Base-by-base conservation (phyloP, 2,797 vertebrate species). In the Catostomus latipinnis region DNA sequence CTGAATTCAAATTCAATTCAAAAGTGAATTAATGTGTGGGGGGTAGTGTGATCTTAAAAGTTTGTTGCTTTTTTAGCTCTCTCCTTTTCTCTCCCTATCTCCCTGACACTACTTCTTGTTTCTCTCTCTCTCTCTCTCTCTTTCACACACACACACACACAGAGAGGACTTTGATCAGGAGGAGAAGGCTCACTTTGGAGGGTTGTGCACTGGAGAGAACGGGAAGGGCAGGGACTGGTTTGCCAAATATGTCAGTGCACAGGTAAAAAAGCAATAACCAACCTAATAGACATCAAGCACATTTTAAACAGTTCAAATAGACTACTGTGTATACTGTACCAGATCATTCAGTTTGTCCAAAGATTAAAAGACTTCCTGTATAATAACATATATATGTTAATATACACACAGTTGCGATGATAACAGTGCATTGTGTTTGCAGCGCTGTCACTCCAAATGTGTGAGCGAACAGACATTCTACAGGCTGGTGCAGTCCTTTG, bases 371-470 rank as follows among this genome's bases (percentile, higher is more conserved):
- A 34, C 2, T 34, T 34, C 34, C 34, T 34, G 22, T 34, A 34
- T 34, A 34, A 34, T 34, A 34, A 34, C 9, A 12, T 46, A 72
- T 58, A 61, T 34, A 16, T 76, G 48, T 9, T 34, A 34, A 34
- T 34, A 63, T 82, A 56, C 1, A 60, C 1, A 45, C 83, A 9
- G 14, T 71, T 46, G 6, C 71, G 54, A 52, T 69, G 54, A 49
- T 69, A 60, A 62, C n/a, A 12, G 0, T 50, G 14, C 1, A 0
- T 71, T 79, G 34, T 72, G 61, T 79, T 79, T 58, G 4, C 95
- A 99, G 98, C 97, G 98, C 88, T 99, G 97, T 93, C 95, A 98
- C 88, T 98, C 97, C 68, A 99, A 97, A 85, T 97, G 97, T 1
- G 97, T 99, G 78, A 96, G 95, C 0, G 98, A 99, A 83, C 93